phyloP scores from a whole-genome alignment of 1,140 invertebrate genomes.

The Magallana angulata region DNA sequence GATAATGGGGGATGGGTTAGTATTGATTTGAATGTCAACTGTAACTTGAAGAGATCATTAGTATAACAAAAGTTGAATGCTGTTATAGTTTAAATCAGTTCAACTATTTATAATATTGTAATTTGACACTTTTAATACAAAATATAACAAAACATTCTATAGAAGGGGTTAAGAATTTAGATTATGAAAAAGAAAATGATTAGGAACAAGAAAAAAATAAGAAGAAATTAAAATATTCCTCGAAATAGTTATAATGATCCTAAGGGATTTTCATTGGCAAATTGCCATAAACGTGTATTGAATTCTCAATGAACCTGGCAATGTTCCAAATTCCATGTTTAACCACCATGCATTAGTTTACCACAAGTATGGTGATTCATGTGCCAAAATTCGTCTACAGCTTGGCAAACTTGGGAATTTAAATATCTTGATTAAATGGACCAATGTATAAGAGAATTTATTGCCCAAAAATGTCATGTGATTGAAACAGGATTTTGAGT shows the following conservation, averaged over 20 bases:
- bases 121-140: too few species aligned
- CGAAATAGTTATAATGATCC: too few species aligned
- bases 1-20: conserved; percentile 81
- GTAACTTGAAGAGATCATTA: neutral
- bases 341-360: conserved; percentile 4
- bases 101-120: too few species aligned
- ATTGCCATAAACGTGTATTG: neutral
- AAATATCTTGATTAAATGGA: neutral
- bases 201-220: too few species aligned
- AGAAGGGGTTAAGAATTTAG: too few species aligned
- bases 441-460: too few species aligned
- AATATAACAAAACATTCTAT: too few species aligned
- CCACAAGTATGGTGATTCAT: conserved; percentile 29
- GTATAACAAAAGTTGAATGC: neutral
- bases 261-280: neutral
- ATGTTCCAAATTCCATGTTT: neutral
- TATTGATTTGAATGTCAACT: neutral
- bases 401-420: neutral
- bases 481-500: too few species aligned
- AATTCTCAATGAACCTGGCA: conserved; percentile 15
- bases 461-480: too few species aligned
- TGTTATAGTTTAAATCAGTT: too few species aligned
- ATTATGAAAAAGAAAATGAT: too few species aligned
- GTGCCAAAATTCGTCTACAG: neutral
- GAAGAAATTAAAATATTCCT: too few species aligned